These are phyloP conservation scores for Enteromius viviparus DNA, from an alignment of 2,797 vertebrate species.

Conservation along the genomic window DNA sequence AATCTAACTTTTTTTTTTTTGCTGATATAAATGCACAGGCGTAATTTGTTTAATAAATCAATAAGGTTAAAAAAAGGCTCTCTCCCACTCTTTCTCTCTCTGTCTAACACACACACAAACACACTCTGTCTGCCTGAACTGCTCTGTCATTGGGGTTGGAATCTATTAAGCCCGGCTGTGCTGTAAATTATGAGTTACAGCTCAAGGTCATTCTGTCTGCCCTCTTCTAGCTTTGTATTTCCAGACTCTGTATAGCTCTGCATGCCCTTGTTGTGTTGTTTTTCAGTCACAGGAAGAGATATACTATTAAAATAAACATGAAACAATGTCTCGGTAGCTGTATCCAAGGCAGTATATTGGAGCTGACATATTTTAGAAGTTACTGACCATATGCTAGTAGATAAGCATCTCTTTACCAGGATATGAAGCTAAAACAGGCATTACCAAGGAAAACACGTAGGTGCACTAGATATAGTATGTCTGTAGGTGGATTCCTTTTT, in stretches of 20 bases:
- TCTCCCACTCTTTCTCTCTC: constrained; percentile 20
- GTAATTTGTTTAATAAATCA: constrained; percentile 35
- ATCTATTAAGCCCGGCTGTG: constrained; percentile 60
- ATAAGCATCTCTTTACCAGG: not conserved
- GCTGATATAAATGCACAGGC: not conserved
- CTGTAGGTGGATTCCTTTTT: constrained; percentile 38
- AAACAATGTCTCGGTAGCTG: constrained; percentile 13
- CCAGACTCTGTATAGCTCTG: constrained; percentile 46
- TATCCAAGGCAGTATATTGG: constrained; percentile 26
- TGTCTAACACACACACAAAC: constrained; percentile 4
- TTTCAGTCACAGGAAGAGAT: constrained; percentile 28
- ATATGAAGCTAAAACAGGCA: constrained; percentile 1
- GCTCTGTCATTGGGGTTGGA: constrained; percentile 55
- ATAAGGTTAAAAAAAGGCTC: constrained; percentile 31
- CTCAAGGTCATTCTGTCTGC: constrained; percentile 59
- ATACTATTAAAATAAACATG: constrained; percentile 44
- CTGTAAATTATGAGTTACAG: constrained; percentile 62
- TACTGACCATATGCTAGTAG: not conserved
- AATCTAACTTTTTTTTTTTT: not conserved
- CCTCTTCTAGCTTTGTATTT: constrained; percentile 54
- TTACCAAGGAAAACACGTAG: not conserved
- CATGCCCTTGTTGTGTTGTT: constrained; percentile 54
- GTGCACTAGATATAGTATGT: constrained; percentile 13
- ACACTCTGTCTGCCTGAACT: constrained; percentile 45
- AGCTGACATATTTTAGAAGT: constrained; percentile 25